Base-by-base conservation (phyloP, 2,797 vertebrate genomes). In the Halcyon badia region DNA sequence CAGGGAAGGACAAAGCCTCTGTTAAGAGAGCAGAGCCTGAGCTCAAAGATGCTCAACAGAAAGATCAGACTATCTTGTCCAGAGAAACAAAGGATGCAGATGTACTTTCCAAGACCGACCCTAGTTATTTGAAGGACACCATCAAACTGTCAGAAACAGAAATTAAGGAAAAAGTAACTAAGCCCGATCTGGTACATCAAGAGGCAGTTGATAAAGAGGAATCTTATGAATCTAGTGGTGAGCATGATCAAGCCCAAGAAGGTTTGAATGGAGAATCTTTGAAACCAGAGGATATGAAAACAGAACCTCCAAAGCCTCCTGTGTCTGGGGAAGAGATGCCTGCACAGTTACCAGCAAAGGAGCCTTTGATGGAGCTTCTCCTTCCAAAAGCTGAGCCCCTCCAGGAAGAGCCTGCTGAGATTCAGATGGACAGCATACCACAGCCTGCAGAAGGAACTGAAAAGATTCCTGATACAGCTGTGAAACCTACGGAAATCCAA, bases 141-240 rank as follows among this genome's bases (percentile, higher is more conserved):
- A 24, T 44, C 80, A 98, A 98, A 94, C 78, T 97, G 25, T 97
- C 91, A 41, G 98, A 98, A 92, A 96, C 26, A 3, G 99, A 99
- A 97, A 98, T 99, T 70, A 98, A 99, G 65, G 99, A 99, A 96
- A 99, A 99, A 92, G 99, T 99, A 83, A 82, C 98, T 82, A 99
- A 99, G 61, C 99, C 99, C 4, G 99, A 99, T 95, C 97, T 99
- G 91, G 99, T 99, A 61, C 99, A 99, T 94, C 99, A 99, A 97
- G 99, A 99, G 96, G 99, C 99, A 33, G 98, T 99, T 39, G 99
- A 99, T 96, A 99, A 99, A 46, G 99, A 99, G 94, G 99, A 99
- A 87, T 99, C 99, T 31, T 99, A 99, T 5, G 99, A 99, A 96
- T 98, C 98, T 28, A 98, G 98, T 33, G 98, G 98, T 61, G 98